Percentiles rank a stretch among this genome's conserved stretches.
Conservation (phyloP, 2,888 invertebrate species). For the Hemicrepidius hirtus region DNA sequence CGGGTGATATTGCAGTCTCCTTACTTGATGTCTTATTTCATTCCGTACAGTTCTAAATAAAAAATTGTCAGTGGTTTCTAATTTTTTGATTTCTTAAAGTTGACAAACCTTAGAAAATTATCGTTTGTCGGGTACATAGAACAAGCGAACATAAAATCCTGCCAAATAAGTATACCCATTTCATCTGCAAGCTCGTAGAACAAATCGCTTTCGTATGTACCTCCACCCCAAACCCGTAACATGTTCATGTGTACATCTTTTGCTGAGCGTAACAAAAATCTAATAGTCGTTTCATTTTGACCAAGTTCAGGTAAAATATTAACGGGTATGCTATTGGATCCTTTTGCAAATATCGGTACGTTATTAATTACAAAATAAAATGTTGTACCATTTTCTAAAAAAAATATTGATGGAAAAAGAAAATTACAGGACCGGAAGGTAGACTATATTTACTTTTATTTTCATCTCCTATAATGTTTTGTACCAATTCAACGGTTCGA, state of each 20-base stretch:
- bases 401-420: no score
- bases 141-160: slow-evolving; percentile 98
- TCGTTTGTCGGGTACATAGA: slow-evolving; percentile 90
- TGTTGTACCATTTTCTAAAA: slow-evolving; percentile 76
- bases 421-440: no score
- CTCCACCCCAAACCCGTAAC: slow-evolving; percentile 99
- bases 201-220: slow-evolving; percentile 91
- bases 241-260: slow-evolving; percentile 91
- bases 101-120: slow-evolving; percentile 79
- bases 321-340: slow-evolving; percentile 95
- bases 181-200: slow-evolving; percentile 93
- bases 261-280: slow-evolving; percentile 80
- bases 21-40: slow-evolving; percentile 89
- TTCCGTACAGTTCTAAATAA: slow-evolving; percentile 77
- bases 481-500: slow-evolving; percentile 87
- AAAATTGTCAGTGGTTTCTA: neutral
- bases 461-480: slow-evolving; percentile 76
- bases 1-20: slow-evolving; percentile 89
- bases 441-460: neutral
- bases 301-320: slow-evolving; percentile 88
- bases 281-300: slow-evolving; percentile 75
- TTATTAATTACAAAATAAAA: slow-evolving; percentile 92
- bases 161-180: slow-evolving; percentile 96
- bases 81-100: neutral
- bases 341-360: slow-evolving; percentile 93